phyloP scores from a whole-genome alignment of 2,113 vertebrate species.

The Forbesichthys papilliferus region DNA sequence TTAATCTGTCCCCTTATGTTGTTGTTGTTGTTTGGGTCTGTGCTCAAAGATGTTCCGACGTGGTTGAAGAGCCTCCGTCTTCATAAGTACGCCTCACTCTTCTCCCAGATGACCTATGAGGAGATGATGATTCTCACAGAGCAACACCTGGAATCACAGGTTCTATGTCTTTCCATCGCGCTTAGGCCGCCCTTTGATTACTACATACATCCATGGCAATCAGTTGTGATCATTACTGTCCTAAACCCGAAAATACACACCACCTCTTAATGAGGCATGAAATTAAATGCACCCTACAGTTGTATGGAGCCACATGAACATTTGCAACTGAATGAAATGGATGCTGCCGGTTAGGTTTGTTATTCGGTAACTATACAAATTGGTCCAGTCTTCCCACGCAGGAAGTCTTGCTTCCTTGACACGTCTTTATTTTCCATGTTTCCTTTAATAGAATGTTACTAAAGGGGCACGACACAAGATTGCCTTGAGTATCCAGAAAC shows the following conservation, averaged over 20 bases:
- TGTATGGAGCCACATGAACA: conserved; percentile 46
- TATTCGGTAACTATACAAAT: conserved; percentile 58
- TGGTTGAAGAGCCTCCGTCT: conserved; percentile 95
- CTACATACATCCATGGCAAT: conserved; percentile 45
- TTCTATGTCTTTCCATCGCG: conserved; percentile 52
- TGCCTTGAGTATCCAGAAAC: conserved; percentile 93
- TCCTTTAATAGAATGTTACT: conserved; percentile 84
- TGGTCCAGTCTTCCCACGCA: conserved; percentile 26
- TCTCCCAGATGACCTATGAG: conserved; percentile 93
- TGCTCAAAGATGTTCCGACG: conserved; percentile 83
- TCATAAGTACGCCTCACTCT: conserved; percentile 93
- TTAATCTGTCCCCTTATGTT: not conserved
- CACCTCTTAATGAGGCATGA: conserved; percentile 67
- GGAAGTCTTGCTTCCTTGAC: conserved; percentile 29
- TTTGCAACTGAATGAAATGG: conserved; percentile 55
- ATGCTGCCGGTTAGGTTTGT: conserved; percentile 56
- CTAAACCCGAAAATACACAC: conserved; percentile 58
- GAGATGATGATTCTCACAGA: conserved; percentile 97
- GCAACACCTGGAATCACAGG: conserved; percentile 92
- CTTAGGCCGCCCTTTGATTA: conserved; percentile 7
- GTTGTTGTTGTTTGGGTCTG: conserved; percentile 7
- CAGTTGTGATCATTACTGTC: conserved; percentile 45
- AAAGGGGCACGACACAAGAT: conserved; percentile 96
- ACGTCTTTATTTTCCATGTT: conserved; percentile 13
- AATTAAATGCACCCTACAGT: conserved; percentile 63